These are phyloP conservation scores for Mantis religiosa DNA, from an alignment of 2,888 invertebrate species.

Conservation along the genomic window DNA sequence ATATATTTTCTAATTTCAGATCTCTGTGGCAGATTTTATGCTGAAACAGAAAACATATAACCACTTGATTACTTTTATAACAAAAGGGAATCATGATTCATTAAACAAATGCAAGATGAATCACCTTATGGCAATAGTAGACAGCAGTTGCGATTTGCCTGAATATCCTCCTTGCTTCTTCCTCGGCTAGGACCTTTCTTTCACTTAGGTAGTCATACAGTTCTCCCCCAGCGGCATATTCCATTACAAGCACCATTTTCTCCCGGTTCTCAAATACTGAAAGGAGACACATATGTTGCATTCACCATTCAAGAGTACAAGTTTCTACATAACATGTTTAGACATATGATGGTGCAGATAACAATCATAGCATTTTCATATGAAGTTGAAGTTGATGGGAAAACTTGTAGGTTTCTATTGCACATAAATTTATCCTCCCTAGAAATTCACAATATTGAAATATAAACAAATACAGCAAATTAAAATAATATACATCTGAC, in stretches of 20 bases:
- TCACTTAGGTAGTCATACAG: conserved; percentile 94
- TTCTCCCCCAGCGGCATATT: conserved; percentile 97
- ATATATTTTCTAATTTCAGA: conserved; percentile 91
- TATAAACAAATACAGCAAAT: too few species aligned
- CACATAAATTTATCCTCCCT: too few species aligned
- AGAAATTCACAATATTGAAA: too few species aligned
- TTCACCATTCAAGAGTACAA: not conserved
- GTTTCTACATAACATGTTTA: not conserved
- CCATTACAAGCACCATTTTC: conserved; percentile 99
- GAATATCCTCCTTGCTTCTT: conserved; percentile 91
- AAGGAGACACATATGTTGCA: conserved; percentile 38
- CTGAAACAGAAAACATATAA: conserved; percentile 39
- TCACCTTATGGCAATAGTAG: conserved; percentile 90
- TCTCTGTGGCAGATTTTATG: conserved; percentile 96
- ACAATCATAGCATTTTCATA: not conserved
- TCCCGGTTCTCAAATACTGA: conserved; percentile 98
- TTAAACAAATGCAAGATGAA: conserved; percentile 1
- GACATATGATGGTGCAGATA: too few species aligned
- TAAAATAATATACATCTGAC: too few species aligned
- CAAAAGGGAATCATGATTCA: not conserved
- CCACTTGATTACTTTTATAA: not conserved
- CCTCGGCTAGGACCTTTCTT: conserved; percentile 83
- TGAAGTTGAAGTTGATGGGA: not conserved
- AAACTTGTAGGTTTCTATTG: not conserved
- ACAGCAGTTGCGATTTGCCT: conserved; percentile 95